Evolutionary conservation across 2,113 vertebrate species (phyloP).

Genomic region (Aphyosemion australe): DNA sequence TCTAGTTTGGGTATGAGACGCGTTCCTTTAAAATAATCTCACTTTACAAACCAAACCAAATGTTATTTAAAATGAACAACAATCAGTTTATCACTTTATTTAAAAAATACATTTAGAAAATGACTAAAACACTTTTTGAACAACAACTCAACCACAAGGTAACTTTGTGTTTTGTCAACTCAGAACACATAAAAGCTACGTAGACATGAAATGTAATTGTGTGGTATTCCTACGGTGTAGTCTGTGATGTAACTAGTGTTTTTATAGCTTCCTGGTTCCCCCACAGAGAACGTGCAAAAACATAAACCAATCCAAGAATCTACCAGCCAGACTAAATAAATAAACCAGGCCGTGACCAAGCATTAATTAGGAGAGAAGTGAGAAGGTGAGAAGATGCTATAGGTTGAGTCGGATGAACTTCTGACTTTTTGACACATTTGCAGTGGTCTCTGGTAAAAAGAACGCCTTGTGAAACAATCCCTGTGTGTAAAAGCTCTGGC

Average conservation of each 20-base stretch:
- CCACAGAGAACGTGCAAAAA: conserved; percentile 33
- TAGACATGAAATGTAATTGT: conserved; percentile 10
- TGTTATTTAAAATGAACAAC: too few species aligned
- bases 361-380: conserved; percentile 37
- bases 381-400: conserved; percentile 5
- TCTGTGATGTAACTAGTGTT: conserved; percentile 43
- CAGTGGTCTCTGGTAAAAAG: too few species aligned
- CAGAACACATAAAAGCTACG: not conserved
- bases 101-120: too few species aligned
- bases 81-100: too few species aligned
- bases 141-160: too few species aligned
- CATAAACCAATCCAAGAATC: conserved; percentile 39
- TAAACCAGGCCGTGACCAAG: conserved; percentile 31
- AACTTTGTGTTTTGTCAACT: not conserved
- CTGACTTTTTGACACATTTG: too few species aligned
- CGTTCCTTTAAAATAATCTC: too few species aligned
- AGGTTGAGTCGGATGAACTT: conserved; percentile 2
- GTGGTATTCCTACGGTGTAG: conserved; percentile 20
- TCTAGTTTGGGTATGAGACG: not conserved
- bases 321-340: conserved; percentile 48
- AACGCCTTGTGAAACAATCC: too few species aligned
- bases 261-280: conserved; percentile 33
- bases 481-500: too few species aligned
- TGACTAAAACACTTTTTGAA: too few species aligned
- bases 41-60: not conserved